Evolutionary conservation across 2,797 vertebrate species (phyloP).

Genomic region (Chromis chromis): DNA sequence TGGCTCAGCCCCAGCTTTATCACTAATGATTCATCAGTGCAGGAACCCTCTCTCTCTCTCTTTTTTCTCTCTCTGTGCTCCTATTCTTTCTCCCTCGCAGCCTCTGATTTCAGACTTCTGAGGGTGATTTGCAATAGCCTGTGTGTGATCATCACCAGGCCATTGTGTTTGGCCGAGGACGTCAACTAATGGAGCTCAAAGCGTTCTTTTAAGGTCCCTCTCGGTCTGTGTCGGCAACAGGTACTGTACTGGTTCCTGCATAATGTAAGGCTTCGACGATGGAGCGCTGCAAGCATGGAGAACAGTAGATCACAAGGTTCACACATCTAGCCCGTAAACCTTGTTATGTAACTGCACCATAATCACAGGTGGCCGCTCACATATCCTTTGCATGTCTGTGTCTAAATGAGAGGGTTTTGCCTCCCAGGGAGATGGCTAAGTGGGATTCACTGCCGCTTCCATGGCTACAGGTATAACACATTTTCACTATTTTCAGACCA

Average conservation of each 20-base stretch:
- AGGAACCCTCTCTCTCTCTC: constrained; percentile 67
- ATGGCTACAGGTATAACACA: constrained; percentile 76
- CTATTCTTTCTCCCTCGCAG: constrained; percentile 50
- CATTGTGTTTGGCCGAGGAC: constrained; percentile 71
- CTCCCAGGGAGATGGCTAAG: constrained; percentile 71
- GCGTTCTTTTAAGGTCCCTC: constrained; percentile 64
- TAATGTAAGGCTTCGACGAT: constrained; percentile 53
- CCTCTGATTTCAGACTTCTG: constrained; percentile 78
- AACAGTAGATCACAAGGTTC: constrained; percentile 78
- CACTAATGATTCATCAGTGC: constrained; percentile 82
- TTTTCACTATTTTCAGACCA: constrained; percentile 65
- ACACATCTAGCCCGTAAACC: constrained; percentile 68
- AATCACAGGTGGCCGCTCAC: constrained; percentile 80
- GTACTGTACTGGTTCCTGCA: constrained; percentile 54
- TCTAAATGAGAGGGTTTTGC: constrained; percentile 74
- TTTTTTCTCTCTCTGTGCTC: constrained; percentile 46
- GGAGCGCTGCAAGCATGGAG: constrained; percentile 47
- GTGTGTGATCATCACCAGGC: constrained; percentile 78
- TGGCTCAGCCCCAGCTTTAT: constrained; percentile 77
- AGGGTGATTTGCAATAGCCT: constrained; percentile 73
- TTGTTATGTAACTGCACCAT: constrained; percentile 75
- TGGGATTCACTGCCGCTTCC: constrained; percentile 72
- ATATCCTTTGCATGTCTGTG: constrained; percentile 72
- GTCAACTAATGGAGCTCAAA: constrained; percentile 73
- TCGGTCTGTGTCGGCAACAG: constrained; percentile 72